Evolutionary conservation across 2,797 vertebrate species (phyloP).

Genomic region (Gallinago nigripennis): DNA sequence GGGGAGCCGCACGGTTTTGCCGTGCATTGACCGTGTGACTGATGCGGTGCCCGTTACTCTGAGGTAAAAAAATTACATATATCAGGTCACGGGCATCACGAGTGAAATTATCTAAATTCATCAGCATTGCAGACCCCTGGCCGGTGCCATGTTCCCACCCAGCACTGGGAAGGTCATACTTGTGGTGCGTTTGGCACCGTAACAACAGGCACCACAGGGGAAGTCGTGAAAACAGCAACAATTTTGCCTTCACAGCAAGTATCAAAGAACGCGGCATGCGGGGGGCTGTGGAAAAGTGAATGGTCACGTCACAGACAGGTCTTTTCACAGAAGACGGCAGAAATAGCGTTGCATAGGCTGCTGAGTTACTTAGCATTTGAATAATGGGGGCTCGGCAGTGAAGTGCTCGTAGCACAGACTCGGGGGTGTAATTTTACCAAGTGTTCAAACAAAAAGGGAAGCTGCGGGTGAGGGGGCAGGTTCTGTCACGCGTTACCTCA

Average conservation of each 20-base stretch:
- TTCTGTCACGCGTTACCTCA: not conserved
- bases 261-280: fast-evolving
- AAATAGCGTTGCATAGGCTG: too few relatives aligned
- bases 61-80: fast-evolving
- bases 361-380: not conserved
- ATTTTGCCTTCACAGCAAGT: fast-evolving
- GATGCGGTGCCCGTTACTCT: fast-evolving
- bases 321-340: not conserved
- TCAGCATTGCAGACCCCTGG: not conserved
- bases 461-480: not conserved
- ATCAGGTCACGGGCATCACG: fast-evolving
- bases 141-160: fast-evolving
- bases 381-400: fast-evolving
- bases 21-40: fast-evolving
- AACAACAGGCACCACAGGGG: not conserved
- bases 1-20: not conserved
- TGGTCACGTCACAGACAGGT: fast-evolving
- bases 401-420: not conserved
- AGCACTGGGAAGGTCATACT: not conserved
- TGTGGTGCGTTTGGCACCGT: not conserved
- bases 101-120: fast-evolving
- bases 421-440: not conserved
- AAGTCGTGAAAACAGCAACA: fast-evolving
- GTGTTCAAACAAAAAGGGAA: not conserved
- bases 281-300: not conserved